Conservation (phyloP, 2,113 vertebrate species). For the Melanostigma gelatinosum region DNA sequence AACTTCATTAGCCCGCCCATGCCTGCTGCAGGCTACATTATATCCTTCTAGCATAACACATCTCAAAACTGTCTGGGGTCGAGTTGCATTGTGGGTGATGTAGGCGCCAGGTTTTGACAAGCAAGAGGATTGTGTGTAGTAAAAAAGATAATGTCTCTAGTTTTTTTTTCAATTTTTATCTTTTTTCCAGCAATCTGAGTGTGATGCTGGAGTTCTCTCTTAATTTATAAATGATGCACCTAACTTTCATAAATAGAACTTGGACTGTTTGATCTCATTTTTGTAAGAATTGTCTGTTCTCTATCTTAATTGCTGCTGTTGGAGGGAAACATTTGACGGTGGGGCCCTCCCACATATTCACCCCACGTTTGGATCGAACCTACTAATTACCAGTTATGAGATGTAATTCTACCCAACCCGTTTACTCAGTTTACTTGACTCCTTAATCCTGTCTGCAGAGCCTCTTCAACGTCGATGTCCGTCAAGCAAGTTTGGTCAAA, state of each 20-base stretch:
- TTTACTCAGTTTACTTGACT: background rate
- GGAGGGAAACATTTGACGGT: constrained; percentile 3
- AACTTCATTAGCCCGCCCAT: no score
- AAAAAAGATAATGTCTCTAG: no score
- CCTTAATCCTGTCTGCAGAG: background rate
- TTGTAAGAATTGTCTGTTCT: background rate
- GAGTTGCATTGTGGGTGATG: no score
- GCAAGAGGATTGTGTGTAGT: no score
- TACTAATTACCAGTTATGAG: background rate
- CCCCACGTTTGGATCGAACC: background rate
- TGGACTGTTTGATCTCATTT: background rate
- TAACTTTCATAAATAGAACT: background rate
- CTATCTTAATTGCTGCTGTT: background rate
- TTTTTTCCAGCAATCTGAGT: background rate
- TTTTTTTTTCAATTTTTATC: no score
- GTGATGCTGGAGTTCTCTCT: background rate
- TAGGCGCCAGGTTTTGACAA: no score
- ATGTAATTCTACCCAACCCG: background rate
- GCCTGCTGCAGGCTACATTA: no score
- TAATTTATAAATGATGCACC: background rate
- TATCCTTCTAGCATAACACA: no score
- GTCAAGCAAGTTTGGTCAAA: background rate
- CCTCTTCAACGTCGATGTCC: background rate
- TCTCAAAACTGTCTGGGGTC: no score
- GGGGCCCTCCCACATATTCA: background rate